A percentile compares a stretch with the other conserved stretches of the same genome.
These are phyloP conservation scores for Lepidocyrtinus sp. DNA, from an alignment of 2,888 invertebrate species.

Conservation along the genomic window DNA sequence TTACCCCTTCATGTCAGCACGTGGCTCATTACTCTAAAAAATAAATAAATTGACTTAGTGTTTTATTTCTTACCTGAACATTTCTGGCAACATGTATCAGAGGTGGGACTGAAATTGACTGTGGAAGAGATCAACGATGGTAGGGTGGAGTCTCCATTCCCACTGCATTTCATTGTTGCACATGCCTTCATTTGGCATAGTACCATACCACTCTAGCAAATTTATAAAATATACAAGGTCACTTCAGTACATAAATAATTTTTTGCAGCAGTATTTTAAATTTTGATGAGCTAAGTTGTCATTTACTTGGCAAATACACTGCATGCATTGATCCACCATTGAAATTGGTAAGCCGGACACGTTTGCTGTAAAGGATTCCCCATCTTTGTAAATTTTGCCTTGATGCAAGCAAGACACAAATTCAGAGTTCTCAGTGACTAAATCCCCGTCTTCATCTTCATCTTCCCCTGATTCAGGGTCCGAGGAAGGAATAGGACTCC, in stretches of 20 bases:
- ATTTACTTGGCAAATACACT: conserved; percentile 73
- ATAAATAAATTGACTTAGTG: too few relatives aligned
- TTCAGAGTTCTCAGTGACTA: conserved; percentile 59
- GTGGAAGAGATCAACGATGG: conserved; percentile 35
- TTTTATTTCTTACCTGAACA: conserved; percentile 72
- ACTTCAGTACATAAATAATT: neutral
- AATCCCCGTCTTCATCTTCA: conserved; percentile 61
- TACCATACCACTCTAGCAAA: conserved; percentile 72
- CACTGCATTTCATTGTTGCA: conserved; percentile 69
- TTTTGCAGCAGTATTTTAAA: neutral
- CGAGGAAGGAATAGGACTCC: conserved; percentile 31
- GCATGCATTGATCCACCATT: conserved; percentile 72
- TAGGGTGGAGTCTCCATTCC: conserved; percentile 59
- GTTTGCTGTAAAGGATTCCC: conserved; percentile 73
- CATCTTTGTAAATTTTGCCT: conserved; percentile 72
- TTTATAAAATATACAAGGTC: neutral
- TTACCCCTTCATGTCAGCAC: neutral
- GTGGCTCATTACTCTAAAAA: neutral
- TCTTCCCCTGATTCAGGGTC: conserved; percentile 55
- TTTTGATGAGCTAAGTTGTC: neutral
- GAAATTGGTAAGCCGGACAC: conserved; percentile 71
- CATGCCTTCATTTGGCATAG: conserved; percentile 73
- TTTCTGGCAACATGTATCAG: conserved; percentile 72
- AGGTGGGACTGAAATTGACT: conserved; percentile 22
- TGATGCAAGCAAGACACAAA: conserved; percentile 71